Evolutionary conservation across 2,113 vertebrate genomes (phyloP), one percentile per base, ranked within the genome.

Genomic region (Indicator maculatus): DNA sequence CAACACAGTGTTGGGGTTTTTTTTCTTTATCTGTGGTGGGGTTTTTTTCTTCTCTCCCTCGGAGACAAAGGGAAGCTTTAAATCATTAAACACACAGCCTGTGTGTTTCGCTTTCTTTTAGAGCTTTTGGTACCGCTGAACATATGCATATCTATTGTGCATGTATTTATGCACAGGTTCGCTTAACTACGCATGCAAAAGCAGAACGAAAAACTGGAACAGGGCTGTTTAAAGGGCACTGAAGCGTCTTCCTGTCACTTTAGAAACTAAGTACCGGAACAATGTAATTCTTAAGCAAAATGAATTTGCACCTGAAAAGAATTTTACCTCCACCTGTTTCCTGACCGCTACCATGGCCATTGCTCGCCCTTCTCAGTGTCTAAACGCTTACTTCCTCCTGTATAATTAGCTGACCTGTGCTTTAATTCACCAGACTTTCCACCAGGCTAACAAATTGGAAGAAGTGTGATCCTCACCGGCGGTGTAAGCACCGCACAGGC

Each of bases 391-490:
- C 88, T 92, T 77, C 89, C 63, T 71, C 94, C 90, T 12, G 73
- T 70, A 55, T 87, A 95, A 97, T 90, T 93, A 94, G 93, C 82
- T 85, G 89, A 90, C 92, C 96, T 92, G 66, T 83, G 74, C 72
- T 94, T 93, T 47, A 95, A 82, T 86, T 95, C 93, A 93, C 20
- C 91, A 52, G 81, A 95, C 90, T 96, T 93, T 39, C 38, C 38
- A 47, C 75, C 77, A 13, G 63, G 92, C 70, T 56, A 93, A 92
- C 65, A 81, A 89, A 90, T 52, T 18, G 80, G 71, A 91, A 88
- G 53, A 39, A 60, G 59, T 76, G 11, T 16, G 60, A 95, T 61
- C 60, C 93, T 61, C 56, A 60, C 77, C 76, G 33, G 81, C 70
- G 47, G 55, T 73, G 73, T 9, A 13, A 83, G 84, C 59, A 31